A percentile compares a stretch with the other conserved stretches of the same genome.
Conservation (phyloP, 2,113 vertebrate genomes). For the Eurystomus gularis region DNA sequence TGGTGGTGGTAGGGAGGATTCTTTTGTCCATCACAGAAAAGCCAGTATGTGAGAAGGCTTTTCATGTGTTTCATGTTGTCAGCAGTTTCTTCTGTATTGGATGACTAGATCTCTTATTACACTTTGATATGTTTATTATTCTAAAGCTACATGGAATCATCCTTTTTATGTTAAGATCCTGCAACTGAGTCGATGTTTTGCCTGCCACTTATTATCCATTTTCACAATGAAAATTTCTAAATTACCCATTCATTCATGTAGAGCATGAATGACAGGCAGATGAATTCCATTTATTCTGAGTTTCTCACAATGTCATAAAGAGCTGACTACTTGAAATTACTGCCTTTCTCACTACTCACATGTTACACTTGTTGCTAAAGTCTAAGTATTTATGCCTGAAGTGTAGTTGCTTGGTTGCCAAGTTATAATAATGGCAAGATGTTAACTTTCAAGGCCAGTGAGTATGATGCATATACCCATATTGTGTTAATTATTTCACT, state of each 20-base stretch:
- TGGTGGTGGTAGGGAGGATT: neutral
- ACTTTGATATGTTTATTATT: neutral
- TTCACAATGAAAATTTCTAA: neutral
- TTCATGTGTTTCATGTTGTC: neutral
- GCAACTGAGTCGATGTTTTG: neutral
- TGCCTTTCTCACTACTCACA: neutral
- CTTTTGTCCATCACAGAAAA: neutral
- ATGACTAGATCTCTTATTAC: neutral
- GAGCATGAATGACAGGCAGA: neutral
- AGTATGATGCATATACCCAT: neutral
- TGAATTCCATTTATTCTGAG: neutral
- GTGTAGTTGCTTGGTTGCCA: neutral
- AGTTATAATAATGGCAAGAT: neutral
- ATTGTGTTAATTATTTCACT: neutral
- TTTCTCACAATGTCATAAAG: neutral
- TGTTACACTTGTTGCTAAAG: neutral
- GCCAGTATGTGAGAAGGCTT: neutral
- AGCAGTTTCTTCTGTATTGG: neutral
- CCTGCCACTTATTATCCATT: neutral
- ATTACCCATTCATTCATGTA: neutral
- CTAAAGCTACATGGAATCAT: neutral
- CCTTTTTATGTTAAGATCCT: neutral
- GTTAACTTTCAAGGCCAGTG: neutral
- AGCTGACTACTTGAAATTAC: neutral
- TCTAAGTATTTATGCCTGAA: neutral